Evolutionary conservation across 2,113 vertebrate genomes (phyloP).

Genomic region (Ursus arctos): DNA sequence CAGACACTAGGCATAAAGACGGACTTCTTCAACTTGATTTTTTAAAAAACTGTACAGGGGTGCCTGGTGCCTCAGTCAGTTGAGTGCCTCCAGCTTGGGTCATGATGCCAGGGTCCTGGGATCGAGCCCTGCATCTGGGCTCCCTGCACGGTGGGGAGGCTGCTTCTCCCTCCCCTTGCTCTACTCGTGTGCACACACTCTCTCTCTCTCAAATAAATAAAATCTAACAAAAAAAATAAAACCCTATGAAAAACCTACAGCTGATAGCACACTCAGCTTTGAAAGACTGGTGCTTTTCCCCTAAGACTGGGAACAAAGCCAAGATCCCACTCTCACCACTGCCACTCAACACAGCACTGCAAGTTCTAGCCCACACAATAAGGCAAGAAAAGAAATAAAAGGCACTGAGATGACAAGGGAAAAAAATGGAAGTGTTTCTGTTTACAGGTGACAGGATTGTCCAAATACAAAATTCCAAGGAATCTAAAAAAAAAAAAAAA

Average conservation of each 20-base stretch:
- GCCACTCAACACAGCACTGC: neutral
- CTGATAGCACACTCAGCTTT: neutral
- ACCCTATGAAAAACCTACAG: neutral
- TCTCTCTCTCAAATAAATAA: neutral
- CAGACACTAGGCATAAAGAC: neutral
- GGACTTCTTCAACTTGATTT: neutral
- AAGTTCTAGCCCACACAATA: neutral
- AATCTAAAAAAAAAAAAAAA: neutral
- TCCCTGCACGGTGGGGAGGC: neutral
- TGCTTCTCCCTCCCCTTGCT: neutral
- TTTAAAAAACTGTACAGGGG: neutral
- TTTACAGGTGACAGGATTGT: neutral
- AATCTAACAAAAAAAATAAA: neutral
- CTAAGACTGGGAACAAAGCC: neutral
- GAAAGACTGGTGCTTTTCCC: neutral
- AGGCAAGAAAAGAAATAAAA: neutral
- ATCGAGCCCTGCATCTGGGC: neutral
- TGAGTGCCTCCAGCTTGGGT: neutral
- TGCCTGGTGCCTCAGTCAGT: neutral
- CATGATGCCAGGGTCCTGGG: neutral
- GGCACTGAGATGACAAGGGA: neutral
- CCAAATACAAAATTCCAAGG: slow-evolving; percentile 16
- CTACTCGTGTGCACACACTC: neutral
- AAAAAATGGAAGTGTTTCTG: neutral
- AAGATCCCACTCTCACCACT: neutral